Conservation (phyloP, 2,113 vertebrate species). For the Cochlearius cochlearius region DNA sequence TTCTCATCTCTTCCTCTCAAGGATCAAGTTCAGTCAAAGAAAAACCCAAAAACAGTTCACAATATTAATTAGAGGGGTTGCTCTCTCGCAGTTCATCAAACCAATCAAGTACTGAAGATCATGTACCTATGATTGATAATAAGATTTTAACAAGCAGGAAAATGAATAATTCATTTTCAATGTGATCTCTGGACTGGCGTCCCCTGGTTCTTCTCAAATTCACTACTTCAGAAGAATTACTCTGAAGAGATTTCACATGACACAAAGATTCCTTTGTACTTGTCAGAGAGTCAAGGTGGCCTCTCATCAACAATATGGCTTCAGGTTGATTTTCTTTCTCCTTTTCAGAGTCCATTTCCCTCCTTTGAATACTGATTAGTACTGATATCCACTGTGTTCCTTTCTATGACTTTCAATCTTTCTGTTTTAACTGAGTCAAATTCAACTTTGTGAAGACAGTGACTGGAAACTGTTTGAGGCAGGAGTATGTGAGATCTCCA, state of each 20-base stretch:
- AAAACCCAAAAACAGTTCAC: neutral
- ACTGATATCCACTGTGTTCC: neutral
- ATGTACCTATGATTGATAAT: neutral
- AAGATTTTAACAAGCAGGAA: slow-evolving; percentile 13
- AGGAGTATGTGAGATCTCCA: neutral
- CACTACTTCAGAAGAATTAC: neutral
- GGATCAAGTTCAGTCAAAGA: neutral
- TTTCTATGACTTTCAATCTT: neutral
- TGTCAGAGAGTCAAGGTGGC: slow-evolving; percentile 49
- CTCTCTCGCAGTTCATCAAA: neutral
- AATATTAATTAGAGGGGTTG: neutral
- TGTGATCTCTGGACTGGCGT: neutral
- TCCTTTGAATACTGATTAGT: slow-evolving; percentile 40
- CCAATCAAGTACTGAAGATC: neutral
- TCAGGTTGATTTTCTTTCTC: slow-evolving; percentile 8
- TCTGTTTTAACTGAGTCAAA: neutral
- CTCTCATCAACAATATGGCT: slow-evolving; percentile 37
- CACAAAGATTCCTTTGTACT: slow-evolving; percentile 25
- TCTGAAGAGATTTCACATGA: slow-evolving; percentile 25
- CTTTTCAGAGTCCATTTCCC: neutral
- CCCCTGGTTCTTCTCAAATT: slow-evolving; percentile 11
- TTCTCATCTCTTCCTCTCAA: neutral
- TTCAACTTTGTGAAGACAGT: neutral
- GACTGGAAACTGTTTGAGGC: neutral
- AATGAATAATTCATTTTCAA: slow-evolving; percentile 20